Evolutionary conservation across 1,140 invertebrate genomes (phyloP).

Genomic region (Bicyclus anynana): DNA sequence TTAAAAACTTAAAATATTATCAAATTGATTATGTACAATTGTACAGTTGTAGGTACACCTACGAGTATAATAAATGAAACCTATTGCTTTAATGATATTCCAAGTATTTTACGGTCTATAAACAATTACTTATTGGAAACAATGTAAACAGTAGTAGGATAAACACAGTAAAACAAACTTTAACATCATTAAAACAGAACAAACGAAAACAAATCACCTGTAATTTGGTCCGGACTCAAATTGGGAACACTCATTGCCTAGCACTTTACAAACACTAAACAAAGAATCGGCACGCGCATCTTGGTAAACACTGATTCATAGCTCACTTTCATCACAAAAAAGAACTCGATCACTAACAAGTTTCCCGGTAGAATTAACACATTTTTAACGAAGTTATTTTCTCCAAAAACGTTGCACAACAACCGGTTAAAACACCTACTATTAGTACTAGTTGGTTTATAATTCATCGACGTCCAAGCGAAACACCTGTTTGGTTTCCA

Average conservation of each 20-base stretch:
- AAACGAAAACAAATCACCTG: slow-evolving; percentile 45
- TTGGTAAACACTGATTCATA: slow-evolving; percentile 53
- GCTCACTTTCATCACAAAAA: slow-evolving; percentile 41
- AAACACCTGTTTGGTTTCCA: slow-evolving; percentile 23
- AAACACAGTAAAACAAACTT: neutral
- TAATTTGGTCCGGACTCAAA: slow-evolving; percentile 65
- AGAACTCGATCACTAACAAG: slow-evolving; percentile 39
- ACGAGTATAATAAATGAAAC: too few relatives aligned
- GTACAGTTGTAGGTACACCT: too few relatives aligned
- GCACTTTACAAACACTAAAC: slow-evolving; percentile 46
- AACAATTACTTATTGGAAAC: too few relatives aligned
- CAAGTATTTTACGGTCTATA: too few relatives aligned
- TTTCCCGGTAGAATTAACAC: slow-evolving; percentile 45
- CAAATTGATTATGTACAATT: too few relatives aligned
- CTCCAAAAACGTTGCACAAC: slow-evolving; percentile 38
- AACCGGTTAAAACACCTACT: slow-evolving; percentile 21
- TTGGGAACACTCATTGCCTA: slow-evolving; percentile 65
- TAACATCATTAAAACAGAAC: neutral
- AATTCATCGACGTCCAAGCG: slow-evolving; percentile 16
- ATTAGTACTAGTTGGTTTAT: slow-evolving; percentile 8
- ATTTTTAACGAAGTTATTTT: slow-evolving; percentile 33
- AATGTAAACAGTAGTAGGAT: neutral
- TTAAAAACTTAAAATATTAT: too few relatives aligned
- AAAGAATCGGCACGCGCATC: slow-evolving; percentile 42
- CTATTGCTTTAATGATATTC: too few relatives aligned